Base-by-base conservation (phyloP, 2,113 vertebrate species). In the Mixornis gularis region DNA sequence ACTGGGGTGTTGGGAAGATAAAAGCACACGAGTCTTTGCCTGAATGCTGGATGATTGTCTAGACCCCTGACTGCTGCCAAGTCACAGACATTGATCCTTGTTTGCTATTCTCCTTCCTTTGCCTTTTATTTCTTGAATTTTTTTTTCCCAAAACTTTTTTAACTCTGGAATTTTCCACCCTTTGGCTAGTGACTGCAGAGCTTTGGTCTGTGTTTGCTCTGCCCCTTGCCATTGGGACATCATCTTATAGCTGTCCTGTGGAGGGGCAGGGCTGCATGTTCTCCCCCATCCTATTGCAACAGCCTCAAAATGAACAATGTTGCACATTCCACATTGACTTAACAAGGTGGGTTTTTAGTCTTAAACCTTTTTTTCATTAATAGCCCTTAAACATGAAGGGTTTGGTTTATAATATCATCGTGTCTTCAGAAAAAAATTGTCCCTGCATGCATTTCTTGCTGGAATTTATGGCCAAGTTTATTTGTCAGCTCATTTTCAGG, bases 41-140 rank as follows among this genome's bases (percentile, higher is more conserved):
- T 95, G 90, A 92, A 81, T 69, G 86, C 89, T 93, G 94, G 70
- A 95, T 86, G 69, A n/a, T 92, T 36, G 3, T 95, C 94, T 71
- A 60, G 51, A 49, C 65, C 59, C 44, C 22, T 48, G 17, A 14
- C 41, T 72, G 78, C 80, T 95, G 95, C 89, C 95, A 96, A 96
- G 92, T 92, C 95, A 94, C 55, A 62, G 83, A 84, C 15, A 2
- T 49, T 46, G 77, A 89, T 95, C 46, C 89, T 85, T 93, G 51
- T 87, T 94, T 93, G 89, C 63, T 44, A 17, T 92, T 92, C 81
- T 84, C 44, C 41, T 86, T 94, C 92, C 73, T 91, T 76, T 89
- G 80, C 56, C 49, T 93, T 89, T 90, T 63, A 81, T 79, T 90
- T 56, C 44, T 85, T 65, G 38, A 2, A 1, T 10, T 34, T 55